Conservation (phyloP, 2,113 vertebrate species). For the Rhineura floridana region DNA sequence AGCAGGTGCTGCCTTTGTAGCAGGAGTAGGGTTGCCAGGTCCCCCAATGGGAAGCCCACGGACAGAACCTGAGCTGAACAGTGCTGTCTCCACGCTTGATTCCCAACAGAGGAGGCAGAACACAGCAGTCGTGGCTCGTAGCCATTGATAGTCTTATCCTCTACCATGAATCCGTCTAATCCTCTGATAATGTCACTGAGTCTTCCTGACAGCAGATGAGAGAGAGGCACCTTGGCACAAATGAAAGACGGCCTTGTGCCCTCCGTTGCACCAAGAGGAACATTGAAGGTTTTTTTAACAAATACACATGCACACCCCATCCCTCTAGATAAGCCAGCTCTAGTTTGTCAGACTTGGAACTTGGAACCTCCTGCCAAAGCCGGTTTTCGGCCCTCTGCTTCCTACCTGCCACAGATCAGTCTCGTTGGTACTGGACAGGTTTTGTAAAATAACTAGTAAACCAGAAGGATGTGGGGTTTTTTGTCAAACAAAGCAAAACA, state of each 20-base stretch:
- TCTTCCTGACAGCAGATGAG: too few species aligned
- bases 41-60: too few species aligned
- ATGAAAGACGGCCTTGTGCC: not conserved
- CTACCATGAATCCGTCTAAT: too few species aligned
- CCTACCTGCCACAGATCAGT: too few species aligned
- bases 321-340: not conserved
- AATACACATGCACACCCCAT: not conserved
- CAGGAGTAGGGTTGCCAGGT: too few species aligned
- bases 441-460: not conserved
- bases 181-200: too few species aligned
- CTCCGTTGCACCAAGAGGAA: not conserved
- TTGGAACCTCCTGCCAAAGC: not conserved
- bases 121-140: too few species aligned
- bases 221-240: not conserved
- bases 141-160: too few species aligned
- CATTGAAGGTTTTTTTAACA: not conserved
- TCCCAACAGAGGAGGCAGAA: too few species aligned
- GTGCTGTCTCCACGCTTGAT: too few species aligned
- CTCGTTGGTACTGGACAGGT: accelerated
- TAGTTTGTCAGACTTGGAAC: not conserved
- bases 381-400: accelerated
- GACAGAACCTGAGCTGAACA: too few species aligned
- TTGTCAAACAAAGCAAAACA: not conserved
- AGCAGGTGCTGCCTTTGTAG: too few species aligned
- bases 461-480: not conserved